Conservation (phyloP, 2,888 invertebrate genomes). For the Strigamia transsilvanica region DNA sequence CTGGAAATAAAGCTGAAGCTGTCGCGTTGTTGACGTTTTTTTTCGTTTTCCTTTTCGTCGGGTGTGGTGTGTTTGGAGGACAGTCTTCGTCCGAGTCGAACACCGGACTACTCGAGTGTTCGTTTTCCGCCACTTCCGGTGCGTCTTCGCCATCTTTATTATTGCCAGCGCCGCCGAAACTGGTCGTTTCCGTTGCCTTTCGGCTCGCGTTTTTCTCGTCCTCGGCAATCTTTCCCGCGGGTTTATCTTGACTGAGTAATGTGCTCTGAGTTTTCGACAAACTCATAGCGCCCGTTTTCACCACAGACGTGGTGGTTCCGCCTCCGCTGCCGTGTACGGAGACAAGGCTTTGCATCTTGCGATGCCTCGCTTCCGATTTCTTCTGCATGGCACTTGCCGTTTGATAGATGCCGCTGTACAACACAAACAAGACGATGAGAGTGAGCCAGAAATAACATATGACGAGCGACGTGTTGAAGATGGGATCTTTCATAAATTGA, state of each 20-base stretch:
- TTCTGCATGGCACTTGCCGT: constrained; percentile 98
- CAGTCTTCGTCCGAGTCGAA: constrained; percentile 93
- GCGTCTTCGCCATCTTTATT: constrained; percentile 61
- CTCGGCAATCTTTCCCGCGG: constrained; percentile 65
- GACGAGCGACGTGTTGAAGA: constrained; percentile 96
- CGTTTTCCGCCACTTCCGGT: constrained; percentile 68
- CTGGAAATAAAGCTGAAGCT: constrained; percentile 50
- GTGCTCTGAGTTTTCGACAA: constrained; percentile 79
- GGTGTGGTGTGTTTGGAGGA: constrained; percentile 54
- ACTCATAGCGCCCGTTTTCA: constrained; percentile 54
- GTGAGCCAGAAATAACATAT: constrained; percentile 99
- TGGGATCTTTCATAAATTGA: constrained; percentile 95
- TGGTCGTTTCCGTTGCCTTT: constrained; percentile 68
- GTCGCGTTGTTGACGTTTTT: constrained; percentile 50
- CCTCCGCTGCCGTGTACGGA: constrained; percentile 61
- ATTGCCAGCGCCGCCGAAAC: constrained; percentile 59
- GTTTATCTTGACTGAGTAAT: constrained; percentile 76
- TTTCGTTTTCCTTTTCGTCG: constrained; percentile 45
- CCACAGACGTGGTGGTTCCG: constrained; percentile 65
- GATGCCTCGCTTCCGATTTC: constrained; percentile 94
- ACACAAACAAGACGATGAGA: constrained; percentile 88
- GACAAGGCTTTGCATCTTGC: constrained; percentile 95
- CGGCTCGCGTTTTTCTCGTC: constrained; percentile 68
- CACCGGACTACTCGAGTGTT: constrained; percentile 87
- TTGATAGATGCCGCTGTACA: constrained; percentile 97